phyloP scores from a whole-genome alignment of 2,888 invertebrate species.

The Julus scanicus region DNA sequence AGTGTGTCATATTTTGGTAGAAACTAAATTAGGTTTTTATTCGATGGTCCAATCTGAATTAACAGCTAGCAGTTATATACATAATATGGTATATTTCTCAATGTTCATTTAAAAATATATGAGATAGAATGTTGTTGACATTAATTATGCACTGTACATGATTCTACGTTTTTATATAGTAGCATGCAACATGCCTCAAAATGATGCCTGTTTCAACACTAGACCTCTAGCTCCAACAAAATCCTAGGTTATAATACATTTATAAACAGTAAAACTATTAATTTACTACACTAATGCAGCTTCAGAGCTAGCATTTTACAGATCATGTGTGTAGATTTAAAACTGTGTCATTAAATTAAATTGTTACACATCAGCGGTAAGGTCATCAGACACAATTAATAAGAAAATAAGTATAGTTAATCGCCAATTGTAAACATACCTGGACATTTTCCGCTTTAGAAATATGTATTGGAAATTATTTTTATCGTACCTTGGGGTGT shows the following conservation, averaged over 20 bases:
- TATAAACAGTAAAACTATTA: not conserved
- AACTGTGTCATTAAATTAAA: not conserved
- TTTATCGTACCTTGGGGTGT: constrained; percentile 26
- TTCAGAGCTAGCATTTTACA: not conserved
- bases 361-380: not conserved
- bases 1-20: no score
- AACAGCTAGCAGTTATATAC: no score
- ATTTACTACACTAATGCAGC: not conserved
- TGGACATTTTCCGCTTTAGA: not conserved
- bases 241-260: not conserved
- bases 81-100: no score
- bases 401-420: not conserved
- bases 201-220: not conserved
- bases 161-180: no score
- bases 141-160: no score
- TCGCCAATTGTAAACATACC: not conserved
- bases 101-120: no score
- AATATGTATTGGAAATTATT: not conserved
- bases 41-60: no score
- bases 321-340: not conserved
- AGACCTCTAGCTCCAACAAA: not conserved
- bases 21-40: no score
- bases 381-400: not conserved
- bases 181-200: no score
- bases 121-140: no score